Percentiles rank a stretch among this genome's conserved stretches.
These are phyloP conservation scores for Nerophis lumbriciformis DNA, from an alignment of 2,113 vertebrate genomes.

Conservation along the genomic window DNA sequence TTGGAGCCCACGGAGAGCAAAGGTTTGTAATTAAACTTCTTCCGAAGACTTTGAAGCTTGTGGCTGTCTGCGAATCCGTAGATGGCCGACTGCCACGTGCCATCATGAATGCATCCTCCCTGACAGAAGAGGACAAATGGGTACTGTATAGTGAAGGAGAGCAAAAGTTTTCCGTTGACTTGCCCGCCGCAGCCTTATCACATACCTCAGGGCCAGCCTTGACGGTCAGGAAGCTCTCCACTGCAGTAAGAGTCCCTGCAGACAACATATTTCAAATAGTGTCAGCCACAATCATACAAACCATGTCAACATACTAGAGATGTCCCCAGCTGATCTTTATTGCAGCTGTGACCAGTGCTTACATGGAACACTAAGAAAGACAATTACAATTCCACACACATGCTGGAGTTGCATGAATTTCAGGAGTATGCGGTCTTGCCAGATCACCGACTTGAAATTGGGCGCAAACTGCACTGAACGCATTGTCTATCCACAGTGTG, in stretches of 20 bases:
- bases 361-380: too few species aligned
- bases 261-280: conserved; percentile 13
- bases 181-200: conserved; percentile 13
- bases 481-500: too few species aligned
- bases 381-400: too few species aligned
- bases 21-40: conserved; percentile 76
- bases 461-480: too few species aligned
- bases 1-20: conserved; percentile 78
- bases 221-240: conserved; percentile 88
- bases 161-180: not conserved
- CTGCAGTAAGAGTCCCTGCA: conserved; percentile 83
- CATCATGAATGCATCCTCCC: conserved; percentile 82
- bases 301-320: not conserved
- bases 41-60: conserved; percentile 75
- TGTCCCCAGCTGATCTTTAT: too few species aligned
- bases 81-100: conserved; percentile 89
- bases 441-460: too few species aligned
- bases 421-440: too few species aligned
- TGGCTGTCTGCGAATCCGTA: conserved; percentile 76
- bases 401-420: too few species aligned
- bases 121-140: conserved; percentile 38
- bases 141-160: not conserved
- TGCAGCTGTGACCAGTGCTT: too few species aligned
- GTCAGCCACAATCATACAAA: not conserved
- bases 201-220: conserved; percentile 82